Percentiles rank a stretch among this genome's conserved stretches.
Evolutionary conservation across 2,113 vertebrate genomes (phyloP).

Genomic region (Petromus typicus): DNA sequence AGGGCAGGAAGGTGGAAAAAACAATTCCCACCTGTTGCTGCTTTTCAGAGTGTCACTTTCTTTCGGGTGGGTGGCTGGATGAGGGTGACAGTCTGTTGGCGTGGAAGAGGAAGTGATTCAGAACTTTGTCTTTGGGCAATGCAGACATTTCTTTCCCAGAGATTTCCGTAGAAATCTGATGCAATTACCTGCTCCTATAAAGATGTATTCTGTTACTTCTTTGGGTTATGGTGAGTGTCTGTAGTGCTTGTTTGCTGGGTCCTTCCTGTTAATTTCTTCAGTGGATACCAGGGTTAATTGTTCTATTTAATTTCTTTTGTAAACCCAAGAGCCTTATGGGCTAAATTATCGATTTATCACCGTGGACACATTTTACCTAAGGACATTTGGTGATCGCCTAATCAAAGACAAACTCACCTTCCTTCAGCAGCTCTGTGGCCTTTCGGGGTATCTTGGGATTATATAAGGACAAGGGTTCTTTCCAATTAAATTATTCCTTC

Average conservation of each 20-base stretch:
- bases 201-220: background rate
- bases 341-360: background rate
- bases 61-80: background rate
- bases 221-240: background rate
- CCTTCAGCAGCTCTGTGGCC: background rate
- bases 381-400: background rate
- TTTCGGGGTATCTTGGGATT: background rate
- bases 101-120: background rate
- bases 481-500: background rate
- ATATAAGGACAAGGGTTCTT: background rate
- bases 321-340: background rate
- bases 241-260: background rate
- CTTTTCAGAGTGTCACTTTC: background rate
- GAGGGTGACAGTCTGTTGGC: background rate
- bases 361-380: background rate
- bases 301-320: background rate
- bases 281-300: background rate
- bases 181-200: background rate
- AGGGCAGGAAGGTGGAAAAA: background rate
- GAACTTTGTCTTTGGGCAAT: background rate
- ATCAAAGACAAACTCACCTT: background rate
- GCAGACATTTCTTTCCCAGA: background rate
- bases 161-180: background rate
- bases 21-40: background rate
- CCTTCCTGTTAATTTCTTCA: background rate